A percentile compares a stretch with the other conserved stretches of the same genome.
Conservation (phyloP, 2,797 vertebrate species). For the Sebastolobus alascanus region DNA sequence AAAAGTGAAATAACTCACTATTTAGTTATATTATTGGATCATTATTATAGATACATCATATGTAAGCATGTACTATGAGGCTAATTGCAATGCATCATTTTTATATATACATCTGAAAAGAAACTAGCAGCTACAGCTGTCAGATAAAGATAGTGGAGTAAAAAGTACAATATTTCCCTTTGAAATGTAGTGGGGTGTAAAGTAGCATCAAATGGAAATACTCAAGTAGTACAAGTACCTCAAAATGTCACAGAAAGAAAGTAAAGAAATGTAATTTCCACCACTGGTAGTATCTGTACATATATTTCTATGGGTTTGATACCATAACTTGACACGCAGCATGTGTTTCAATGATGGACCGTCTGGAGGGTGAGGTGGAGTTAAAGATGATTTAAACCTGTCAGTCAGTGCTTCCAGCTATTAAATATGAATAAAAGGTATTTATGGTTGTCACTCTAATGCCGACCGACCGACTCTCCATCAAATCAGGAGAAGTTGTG, state of each 20-base stretch:
- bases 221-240: not conserved
- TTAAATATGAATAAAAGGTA: not conserved
- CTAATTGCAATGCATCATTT: not conserved
- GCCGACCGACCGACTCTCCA: not conserved
- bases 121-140: not conserved
- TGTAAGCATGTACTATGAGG: not conserved
- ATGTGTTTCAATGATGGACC: not conserved
- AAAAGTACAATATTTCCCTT: not conserved
- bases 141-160: not conserved
- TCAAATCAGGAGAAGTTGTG: constrained; percentile 7
- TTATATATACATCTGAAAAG: not conserved
- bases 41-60: not conserved
- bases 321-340: not conserved
- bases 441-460: not conserved
- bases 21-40: not conserved
- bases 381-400: constrained; percentile 9
- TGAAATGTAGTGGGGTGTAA: not conserved
- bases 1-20: not conserved
- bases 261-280: not conserved
- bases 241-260: not conserved
- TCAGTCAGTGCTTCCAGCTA: not conserved
- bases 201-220: not conserved
- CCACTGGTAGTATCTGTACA: not conserved
- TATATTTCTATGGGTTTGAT: not conserved
- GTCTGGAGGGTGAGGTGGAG: not conserved